Base-by-base conservation (phyloP, 37 sponge, comb jelly and placozoan species). In the Agelas oroides region DNA sequence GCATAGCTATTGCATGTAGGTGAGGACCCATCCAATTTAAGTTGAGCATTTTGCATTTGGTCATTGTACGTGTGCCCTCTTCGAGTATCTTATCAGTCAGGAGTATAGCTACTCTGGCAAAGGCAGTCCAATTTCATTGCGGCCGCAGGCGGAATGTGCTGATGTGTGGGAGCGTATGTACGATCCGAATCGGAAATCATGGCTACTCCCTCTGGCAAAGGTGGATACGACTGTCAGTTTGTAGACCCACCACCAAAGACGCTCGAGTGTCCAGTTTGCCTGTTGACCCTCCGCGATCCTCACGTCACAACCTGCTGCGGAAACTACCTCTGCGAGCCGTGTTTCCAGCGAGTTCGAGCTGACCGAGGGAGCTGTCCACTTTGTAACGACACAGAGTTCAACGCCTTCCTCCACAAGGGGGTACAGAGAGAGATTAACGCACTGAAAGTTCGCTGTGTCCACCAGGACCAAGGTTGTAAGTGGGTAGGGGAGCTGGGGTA, bases 281-380 rank as follows among this genome's bases (percentile, higher is more conserved):
- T 73, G 19, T 19, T 73, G 24, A 28, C 30, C 2, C 53, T 73
- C 6, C n/a, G 30, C 16, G 73, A 73, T 5, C 73, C 73, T 38
- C 73, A 73, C 20, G 73, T 73, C 54, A 73, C 3, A 1, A 73
- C 54, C 54, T 73, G 73, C 73, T 73, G 73, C 40, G 73, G 73
- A 21, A 40, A 73, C 14, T 54, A 73, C 5, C 40, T 73, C 54
- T 73, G 73, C 28, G 14, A 19, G 24, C 46, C 30, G 1, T 73
- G 73, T 17, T 40, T 73, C 14, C 11, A 73, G 6, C 11, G 53
- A 46, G 14, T 73, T 25, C 73, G 23, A 6, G 2, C 2, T 3
- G 55, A 53, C 54, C 5, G 24, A 11, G 40, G 40, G 30, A 53
- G 54, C 2, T 73, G 73, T 54, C 73, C 73, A 6, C 73, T 73